Evolutionary conservation across 2,113 vertebrate species (phyloP).

Genomic region (Pteropus alecto): DNA sequence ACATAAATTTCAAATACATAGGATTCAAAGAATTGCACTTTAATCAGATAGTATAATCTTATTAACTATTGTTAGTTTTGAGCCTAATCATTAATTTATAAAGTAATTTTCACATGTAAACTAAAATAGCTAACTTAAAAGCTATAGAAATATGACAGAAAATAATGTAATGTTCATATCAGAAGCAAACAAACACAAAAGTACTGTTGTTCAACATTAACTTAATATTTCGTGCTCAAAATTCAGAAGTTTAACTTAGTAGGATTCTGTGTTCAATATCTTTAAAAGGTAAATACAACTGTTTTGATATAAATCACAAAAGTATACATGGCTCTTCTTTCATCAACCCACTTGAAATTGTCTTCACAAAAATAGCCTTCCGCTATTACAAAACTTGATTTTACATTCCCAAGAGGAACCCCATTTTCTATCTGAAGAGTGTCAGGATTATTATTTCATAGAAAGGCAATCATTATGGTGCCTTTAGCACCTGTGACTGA

Average conservation of each 20-base stretch:
- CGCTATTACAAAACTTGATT: slow-evolving; percentile 4
- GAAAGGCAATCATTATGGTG: not conserved
- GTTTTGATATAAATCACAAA: not conserved
- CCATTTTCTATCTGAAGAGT: slow-evolving; percentile 8
- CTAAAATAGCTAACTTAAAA: not conserved
- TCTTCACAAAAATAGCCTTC: not conserved
- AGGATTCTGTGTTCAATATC: not conserved
- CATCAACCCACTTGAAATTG: not conserved
- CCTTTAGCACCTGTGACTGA: slow-evolving; percentile 5
- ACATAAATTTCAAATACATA: not conserved
- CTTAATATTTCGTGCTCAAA: not conserved
- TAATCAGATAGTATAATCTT: not conserved
- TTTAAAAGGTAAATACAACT: not conserved
- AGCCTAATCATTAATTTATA: not conserved
- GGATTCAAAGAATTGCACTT: not conserved
- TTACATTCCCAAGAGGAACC: not conserved
- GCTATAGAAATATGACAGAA: not conserved
- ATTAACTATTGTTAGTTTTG: not conserved
- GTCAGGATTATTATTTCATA: not conserved
- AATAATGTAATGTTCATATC: not conserved
- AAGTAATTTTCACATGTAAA: not conserved
- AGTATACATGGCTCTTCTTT: not conserved
- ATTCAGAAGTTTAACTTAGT: not conserved
- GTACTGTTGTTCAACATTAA: not conserved
- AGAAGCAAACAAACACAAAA: not conserved